Conservation (phyloP, 1,140 invertebrate genomes). For the Plutomurus gul region DNA sequence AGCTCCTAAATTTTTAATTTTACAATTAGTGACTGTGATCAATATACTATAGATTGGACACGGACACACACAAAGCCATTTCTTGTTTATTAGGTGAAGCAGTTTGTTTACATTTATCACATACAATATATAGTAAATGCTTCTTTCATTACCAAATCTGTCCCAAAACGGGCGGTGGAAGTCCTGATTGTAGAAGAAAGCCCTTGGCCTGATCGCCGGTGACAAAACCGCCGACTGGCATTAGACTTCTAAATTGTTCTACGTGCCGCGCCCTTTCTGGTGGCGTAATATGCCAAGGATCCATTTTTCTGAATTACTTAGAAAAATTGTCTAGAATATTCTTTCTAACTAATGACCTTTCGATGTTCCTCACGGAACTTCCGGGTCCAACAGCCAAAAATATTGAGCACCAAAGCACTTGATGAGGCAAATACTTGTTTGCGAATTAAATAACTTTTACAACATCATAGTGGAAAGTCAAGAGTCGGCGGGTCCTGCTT, state of each 20-base stretch:
- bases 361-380: not conserved
- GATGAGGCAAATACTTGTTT: not conserved
- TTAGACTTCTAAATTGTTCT: constrained; percentile 85
- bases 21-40: not conserved
- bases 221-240: constrained; percentile 84
- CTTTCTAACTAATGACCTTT: not conserved
- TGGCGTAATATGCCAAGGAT: constrained; percentile 85
- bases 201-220: constrained; percentile 92
- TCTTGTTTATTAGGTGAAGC: not conserved
- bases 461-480: not conserved
- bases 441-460: not conserved
- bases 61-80: too few species aligned
- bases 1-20: constrained; percentile 72
- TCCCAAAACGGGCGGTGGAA: constrained; percentile 83
- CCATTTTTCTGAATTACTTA: constrained; percentile 57
- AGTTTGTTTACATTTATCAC: not conserved
- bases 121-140: not conserved
- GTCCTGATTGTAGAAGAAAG: constrained; percentile 89
- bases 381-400: too few species aligned
- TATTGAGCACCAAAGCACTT: not conserved
- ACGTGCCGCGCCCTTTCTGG: constrained; percentile 86
- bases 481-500: not conserved
- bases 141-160: constrained; percentile 92
- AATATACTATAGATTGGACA: too few species aligned
- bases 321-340: not conserved